Percentiles rank a stretch among this genome's conserved stretches.
phyloP scores from a whole-genome alignment of 2,113 vertebrate genomes.

The Hippotragus niger region DNA sequence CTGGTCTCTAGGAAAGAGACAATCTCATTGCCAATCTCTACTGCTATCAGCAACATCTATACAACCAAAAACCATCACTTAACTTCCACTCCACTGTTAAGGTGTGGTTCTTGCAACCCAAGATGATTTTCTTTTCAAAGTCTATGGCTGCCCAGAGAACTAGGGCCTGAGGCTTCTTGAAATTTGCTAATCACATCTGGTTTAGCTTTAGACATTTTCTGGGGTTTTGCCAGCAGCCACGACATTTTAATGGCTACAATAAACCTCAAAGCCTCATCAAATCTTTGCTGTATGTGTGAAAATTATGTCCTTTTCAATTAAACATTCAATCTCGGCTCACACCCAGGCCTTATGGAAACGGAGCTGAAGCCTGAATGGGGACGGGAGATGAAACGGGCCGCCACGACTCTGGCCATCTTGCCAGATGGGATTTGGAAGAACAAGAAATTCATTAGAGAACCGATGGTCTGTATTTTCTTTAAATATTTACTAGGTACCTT shows the following conservation, averaged over 20 bases:
- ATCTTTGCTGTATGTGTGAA: conserved; percentile 86
- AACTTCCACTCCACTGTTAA: background rate
- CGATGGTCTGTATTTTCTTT: conserved; percentile 68
- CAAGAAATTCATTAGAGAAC: conserved; percentile 76
- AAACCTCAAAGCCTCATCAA: conserved; percentile 88
- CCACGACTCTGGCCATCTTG: conserved; percentile 52
- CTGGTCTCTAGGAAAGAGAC: background rate
- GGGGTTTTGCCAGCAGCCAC: conserved; percentile 85
- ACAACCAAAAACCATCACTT: background rate
- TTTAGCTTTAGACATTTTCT: conserved; percentile 87
- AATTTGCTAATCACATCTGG: conserved; percentile 86
- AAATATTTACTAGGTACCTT: conserved; percentile 74
- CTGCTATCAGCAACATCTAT: background rate
- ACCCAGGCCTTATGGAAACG: conserved; percentile 58
- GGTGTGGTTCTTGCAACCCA: conserved; percentile 63
- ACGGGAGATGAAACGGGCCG: conserved; percentile 64
- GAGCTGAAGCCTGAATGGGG: conserved; percentile 53
- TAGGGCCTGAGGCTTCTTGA: conserved; percentile 73
- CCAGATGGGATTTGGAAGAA: conserved; percentile 72
- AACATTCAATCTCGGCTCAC: conserved; percentile 79
- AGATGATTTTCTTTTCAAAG: conserved; percentile 75
- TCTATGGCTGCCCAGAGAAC: conserved; percentile 70
- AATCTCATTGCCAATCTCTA: background rate
- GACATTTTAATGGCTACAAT: conserved; percentile 86
- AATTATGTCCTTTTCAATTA: conserved; percentile 86